Evolutionary conservation across 2,797 vertebrate species (phyloP).

Genomic region (Ataeniobius toweri): DNA sequence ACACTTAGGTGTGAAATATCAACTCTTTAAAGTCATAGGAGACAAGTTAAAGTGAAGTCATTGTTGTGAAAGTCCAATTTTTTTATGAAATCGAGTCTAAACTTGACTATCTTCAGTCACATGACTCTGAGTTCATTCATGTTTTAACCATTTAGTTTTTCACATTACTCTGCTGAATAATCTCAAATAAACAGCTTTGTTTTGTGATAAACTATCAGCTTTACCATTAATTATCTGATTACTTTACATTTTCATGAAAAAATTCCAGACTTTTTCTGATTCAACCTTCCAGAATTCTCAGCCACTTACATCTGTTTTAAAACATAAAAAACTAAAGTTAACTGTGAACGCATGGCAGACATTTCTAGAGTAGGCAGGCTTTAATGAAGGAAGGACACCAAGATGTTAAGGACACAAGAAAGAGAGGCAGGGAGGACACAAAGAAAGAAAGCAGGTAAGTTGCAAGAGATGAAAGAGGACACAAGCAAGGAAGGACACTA

Average conservation of each 20-base stretch:
- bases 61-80: neutral
- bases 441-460: neutral
- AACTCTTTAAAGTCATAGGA: neutral
- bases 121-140: neutral
- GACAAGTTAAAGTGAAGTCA: neutral
- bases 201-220: neutral
- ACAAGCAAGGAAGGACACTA: neutral
- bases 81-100: neutral
- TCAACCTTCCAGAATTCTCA: neutral
- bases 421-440: neutral
- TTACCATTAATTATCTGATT: neutral
- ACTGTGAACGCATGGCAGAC: neutral
- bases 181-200: neutral
- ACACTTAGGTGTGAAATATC: neutral
- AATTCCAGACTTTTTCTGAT: neutral
- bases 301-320: neutral
- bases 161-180: neutral
- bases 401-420: neutral
- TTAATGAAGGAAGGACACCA: neutral
- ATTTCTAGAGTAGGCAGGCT: neutral
- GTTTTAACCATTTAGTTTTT: neutral
- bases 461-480: neutral
- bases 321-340: neutral
- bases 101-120: neutral
- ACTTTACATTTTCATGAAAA: neutral